Evolutionary conservation across 2,888 invertebrate species (phyloP).

Genomic region (Tachina lurida): DNA sequence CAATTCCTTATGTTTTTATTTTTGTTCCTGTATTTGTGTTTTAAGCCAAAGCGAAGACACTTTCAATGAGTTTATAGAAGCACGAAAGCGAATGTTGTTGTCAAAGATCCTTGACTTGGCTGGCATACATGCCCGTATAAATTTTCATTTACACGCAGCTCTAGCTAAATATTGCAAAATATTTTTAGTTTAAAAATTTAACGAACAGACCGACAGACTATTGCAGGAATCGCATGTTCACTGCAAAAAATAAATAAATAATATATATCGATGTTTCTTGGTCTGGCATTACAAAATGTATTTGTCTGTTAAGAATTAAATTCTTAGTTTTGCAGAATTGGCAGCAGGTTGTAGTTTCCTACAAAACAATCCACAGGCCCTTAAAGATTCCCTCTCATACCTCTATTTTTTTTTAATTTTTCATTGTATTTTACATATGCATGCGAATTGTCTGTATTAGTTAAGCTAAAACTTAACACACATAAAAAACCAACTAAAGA

Average conservation of each 20-base stretch:
- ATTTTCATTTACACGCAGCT: slow-evolving; percentile 55
- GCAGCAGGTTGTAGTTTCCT: slow-evolving; percentile 65
- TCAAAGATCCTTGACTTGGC: slow-evolving; percentile 62
- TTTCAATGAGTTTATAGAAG: slow-evolving; percentile 71
- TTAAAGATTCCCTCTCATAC: slow-evolving; percentile 13
- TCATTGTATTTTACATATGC: slow-evolving; percentile 19
- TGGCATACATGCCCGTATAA: slow-evolving; percentile 33
- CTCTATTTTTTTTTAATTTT: slow-evolving; percentile 4
- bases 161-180: slow-evolving; percentile 24
- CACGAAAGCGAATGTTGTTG: slow-evolving; percentile 79
- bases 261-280: slow-evolving; percentile 48
- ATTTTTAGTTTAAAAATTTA: not conserved
- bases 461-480: slow-evolving; percentile 49
- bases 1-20: slow-evolving; percentile 1
- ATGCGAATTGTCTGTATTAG: slow-evolving; percentile 37
- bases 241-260: slow-evolving; percentile 15
- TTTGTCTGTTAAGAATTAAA: slow-evolving; percentile 62
- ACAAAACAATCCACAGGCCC: slow-evolving; percentile 18
- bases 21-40: slow-evolving; percentile 13
- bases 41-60: slow-evolving; percentile 62
- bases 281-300: slow-evolving; percentile 64
- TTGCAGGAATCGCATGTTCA: slow-evolving; percentile 64
- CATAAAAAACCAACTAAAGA: slow-evolving; percentile 27
- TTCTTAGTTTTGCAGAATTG: slow-evolving; percentile 48
- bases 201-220: slow-evolving; percentile 23